A percentile compares a stretch with the other conserved stretches of the same genome.
These are phyloP conservation scores for Crocidura indochinensis DNA, from an alignment of 2,797 vertebrate species.

Conservation along the genomic window DNA sequence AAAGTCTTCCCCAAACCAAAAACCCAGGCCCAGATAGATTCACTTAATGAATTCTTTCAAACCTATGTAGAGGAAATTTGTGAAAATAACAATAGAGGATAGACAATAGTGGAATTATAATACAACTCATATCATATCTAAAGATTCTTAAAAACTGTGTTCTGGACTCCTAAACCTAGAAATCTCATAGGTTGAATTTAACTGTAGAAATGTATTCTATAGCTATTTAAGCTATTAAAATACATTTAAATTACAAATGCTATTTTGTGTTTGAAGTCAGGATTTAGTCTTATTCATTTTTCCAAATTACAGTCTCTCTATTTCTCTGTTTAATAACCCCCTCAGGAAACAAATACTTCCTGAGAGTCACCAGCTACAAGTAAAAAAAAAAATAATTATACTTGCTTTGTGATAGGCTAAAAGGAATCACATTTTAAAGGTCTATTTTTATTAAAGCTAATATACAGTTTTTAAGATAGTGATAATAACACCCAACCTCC, in stretches of 20 bases:
- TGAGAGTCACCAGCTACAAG: not conserved
- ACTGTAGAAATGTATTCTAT: not conserved
- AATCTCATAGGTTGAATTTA: not conserved
- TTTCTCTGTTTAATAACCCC: constrained; percentile 26
- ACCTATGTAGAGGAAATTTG: not conserved
- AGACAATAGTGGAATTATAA: accelerated
- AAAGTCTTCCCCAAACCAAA: too few relatives aligned
- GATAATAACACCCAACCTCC: not conserved
- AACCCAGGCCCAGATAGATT: too few relatives aligned
- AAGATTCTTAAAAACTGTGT: too few relatives aligned
- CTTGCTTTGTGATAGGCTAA: not conserved
- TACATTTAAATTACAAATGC: not conserved
- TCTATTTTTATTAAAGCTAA: constrained; percentile 24
- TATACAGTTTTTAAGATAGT: constrained; percentile 43
- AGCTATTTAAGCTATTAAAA: constrained; percentile 27
- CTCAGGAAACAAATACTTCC: not conserved
- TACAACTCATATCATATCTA: not conserved
- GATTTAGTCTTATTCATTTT: constrained; percentile 28
- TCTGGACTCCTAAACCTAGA: not conserved
- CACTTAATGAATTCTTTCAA: too few relatives aligned
- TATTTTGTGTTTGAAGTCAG: constrained; percentile 4
- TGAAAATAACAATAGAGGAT: not conserved
- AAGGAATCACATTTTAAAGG: not conserved
- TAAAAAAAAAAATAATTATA: constrained; percentile 2
- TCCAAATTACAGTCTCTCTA: constrained; percentile 8